Percentiles rank a stretch among this genome's conserved stretches.
phyloP scores from a whole-genome alignment of 2,113 vertebrate species.

The Neolamprologus devosi region DNA sequence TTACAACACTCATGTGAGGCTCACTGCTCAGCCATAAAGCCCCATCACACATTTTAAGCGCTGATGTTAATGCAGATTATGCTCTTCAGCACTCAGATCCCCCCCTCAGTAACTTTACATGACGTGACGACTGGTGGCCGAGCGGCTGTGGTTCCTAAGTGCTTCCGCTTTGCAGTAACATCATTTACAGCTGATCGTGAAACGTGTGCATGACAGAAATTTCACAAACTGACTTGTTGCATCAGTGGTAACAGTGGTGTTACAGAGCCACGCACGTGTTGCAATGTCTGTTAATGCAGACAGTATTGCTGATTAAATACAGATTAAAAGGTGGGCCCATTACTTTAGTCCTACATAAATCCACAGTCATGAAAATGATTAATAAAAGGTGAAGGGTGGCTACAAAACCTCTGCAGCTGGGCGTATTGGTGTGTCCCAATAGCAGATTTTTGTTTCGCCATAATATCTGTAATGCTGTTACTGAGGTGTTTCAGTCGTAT shows the following conservation, averaged over 20 bases:
- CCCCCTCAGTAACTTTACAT: neutral
- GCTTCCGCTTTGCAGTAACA: neutral
- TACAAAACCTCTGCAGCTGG: neutral
- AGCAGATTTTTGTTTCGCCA: fast-evolving
- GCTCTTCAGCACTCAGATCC: fast-evolving
- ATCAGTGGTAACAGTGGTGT: neutral
- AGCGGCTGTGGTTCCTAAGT: fast-evolving
- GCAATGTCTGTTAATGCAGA: neutral
- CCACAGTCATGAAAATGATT: neutral
- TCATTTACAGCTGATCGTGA: neutral
- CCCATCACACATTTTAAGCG: fast-evolving
- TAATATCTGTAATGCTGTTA: neutral
- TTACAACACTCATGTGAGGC: neutral
- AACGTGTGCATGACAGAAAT: fast-evolving
- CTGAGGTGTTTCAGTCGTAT: fast-evolving
- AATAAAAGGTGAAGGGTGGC: fast-evolving
- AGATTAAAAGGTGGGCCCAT: neutral
- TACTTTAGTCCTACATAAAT: neutral
- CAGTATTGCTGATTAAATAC: neutral
- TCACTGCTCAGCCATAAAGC: neutral
- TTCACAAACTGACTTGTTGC: neutral
- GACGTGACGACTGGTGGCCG: neutral
- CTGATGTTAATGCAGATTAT: neutral
- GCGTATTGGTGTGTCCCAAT: no score
- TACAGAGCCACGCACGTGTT: neutral